Conservation (phyloP, 2,888 invertebrate species). For the Orthosia gracilis region DNA sequence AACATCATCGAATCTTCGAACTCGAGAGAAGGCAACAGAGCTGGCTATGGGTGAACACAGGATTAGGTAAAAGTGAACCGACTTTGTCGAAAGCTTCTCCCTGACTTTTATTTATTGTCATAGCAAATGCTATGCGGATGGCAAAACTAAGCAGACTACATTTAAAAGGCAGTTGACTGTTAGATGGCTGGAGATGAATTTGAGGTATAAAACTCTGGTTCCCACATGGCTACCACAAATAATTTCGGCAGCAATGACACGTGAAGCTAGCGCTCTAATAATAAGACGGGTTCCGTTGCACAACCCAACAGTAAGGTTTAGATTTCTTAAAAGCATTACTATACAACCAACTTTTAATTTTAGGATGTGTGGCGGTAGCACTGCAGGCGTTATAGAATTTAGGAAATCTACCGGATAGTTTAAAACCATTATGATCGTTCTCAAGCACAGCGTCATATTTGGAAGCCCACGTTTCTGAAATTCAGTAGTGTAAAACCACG, state of each 20-base stretch:
- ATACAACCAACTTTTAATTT: conserved; percentile 17
- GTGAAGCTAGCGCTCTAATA: neutral
- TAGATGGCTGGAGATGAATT: neutral
- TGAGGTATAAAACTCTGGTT: neutral
- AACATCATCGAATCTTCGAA: conserved; percentile 63
- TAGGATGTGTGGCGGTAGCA: conserved; percentile 7
- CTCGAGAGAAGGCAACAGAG: conserved; percentile 61
- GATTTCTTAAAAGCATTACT: conserved; percentile 1
- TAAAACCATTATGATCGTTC: conserved; percentile 13
- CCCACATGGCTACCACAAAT: neutral
- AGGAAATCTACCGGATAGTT: conserved; percentile 7
- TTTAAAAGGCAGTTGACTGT: conserved; percentile 7
- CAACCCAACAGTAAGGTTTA: neutral
- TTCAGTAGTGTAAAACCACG: conserved; percentile 66
- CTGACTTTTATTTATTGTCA: neutral
- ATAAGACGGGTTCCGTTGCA: neutral
- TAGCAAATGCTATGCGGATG: no score
- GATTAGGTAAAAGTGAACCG: neutral
- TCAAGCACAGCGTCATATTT: conserved; percentile 11
- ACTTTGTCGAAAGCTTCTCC: neutral
- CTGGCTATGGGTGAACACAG: conserved; percentile 20
- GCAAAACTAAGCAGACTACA: neutral
- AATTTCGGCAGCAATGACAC: conserved; percentile 2
- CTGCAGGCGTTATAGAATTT: conserved; percentile 8
- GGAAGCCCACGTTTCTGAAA: conserved; percentile 67